A percentile compares a stretch with the other conserved stretches of the same genome.
Evolutionary conservation across 2,797 vertebrate species (phyloP).

Genomic region (Xenentodon cancila): DNA sequence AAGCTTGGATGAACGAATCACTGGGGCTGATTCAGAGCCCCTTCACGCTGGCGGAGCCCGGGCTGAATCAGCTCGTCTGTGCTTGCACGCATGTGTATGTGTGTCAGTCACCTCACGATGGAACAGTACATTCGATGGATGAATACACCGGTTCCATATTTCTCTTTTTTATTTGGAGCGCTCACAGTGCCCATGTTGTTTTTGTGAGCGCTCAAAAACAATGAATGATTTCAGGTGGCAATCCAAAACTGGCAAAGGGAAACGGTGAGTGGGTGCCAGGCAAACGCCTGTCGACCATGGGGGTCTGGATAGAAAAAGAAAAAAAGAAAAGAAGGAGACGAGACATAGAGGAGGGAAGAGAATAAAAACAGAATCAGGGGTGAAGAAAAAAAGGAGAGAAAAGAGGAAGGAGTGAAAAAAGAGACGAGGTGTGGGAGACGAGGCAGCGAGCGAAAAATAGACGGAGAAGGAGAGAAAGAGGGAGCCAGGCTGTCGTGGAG

Average conservation of each 20-base stretch:
- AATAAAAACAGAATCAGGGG: slow-evolving; percentile 45
- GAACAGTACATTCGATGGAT: slow-evolving; percentile 65
- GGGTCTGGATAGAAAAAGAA: slow-evolving; percentile 49
- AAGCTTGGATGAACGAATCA: slow-evolving; percentile 66
- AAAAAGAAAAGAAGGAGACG: not conserved
- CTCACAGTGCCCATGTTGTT: slow-evolving; percentile 69
- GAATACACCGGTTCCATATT: slow-evolving; percentile 65
- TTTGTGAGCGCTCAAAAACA: slow-evolving; percentile 68
- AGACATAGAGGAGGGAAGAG: slow-evolving; percentile 26
- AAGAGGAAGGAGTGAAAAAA: slow-evolving; percentile 23
- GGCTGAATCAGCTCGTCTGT: slow-evolving; percentile 69
- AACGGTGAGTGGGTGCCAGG: slow-evolving; percentile 58
- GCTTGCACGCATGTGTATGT: slow-evolving; percentile 47
- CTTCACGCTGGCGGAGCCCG: slow-evolving; percentile 43
- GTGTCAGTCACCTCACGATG: slow-evolving; percentile 66
- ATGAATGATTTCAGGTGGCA: slow-evolving; percentile 76
- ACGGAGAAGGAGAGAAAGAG: slow-evolving; percentile 56
- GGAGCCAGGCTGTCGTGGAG: slow-evolving; percentile 80
- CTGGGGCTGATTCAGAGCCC: slow-evolving; percentile 65
- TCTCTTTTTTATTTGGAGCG: slow-evolving; percentile 67
- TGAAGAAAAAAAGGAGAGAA: slow-evolving; percentile 14
- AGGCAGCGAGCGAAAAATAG: slow-evolving; percentile 52
- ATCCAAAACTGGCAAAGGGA: slow-evolving; percentile 64
- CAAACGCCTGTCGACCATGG: slow-evolving; percentile 60
- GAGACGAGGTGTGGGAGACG: slow-evolving; percentile 52